phyloP scores from a whole-genome alignment of 2,797 vertebrate genomes.

The Euphonia xanthogaster region DNA sequence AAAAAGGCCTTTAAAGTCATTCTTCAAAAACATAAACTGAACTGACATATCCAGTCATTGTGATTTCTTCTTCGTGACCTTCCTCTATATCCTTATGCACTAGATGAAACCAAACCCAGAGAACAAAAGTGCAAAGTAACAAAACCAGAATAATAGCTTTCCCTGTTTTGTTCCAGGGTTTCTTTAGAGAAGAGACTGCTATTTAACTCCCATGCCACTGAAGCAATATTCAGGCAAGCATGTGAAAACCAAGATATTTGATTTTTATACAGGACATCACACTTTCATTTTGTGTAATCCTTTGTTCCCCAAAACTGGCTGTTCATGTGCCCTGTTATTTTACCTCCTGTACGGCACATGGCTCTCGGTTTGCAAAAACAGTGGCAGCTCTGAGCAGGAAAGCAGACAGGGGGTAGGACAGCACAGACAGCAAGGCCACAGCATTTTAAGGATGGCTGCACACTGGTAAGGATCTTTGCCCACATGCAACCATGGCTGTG shows the following conservation, averaged over 20 bases:
- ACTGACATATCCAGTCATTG: neutral
- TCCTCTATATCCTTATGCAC: neutral
- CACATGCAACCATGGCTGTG: neutral
- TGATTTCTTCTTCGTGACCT: neutral
- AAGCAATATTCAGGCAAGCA: neutral
- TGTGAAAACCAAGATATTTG: neutral
- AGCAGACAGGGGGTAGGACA: neutral
- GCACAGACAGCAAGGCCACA: neutral
- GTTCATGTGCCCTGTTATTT: neutral
- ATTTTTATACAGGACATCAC: neutral
- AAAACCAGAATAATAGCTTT: neutral
- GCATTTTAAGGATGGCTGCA: neutral
- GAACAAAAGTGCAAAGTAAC: neutral
- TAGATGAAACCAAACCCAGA: neutral
- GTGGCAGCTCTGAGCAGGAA: neutral
- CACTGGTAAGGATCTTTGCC: neutral
- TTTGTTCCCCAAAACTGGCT: neutral
- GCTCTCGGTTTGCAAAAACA: neutral
- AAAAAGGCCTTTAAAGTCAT: conserved; percentile 1
- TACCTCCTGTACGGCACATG: neutral
- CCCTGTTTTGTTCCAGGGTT: neutral
- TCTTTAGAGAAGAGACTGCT: neutral
- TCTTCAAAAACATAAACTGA: neutral
- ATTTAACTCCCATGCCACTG: neutral
- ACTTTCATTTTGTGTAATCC: neutral